Base-by-base conservation (phyloP, 2,113 vertebrate genomes). In the Apaloderma vittatum region DNA sequence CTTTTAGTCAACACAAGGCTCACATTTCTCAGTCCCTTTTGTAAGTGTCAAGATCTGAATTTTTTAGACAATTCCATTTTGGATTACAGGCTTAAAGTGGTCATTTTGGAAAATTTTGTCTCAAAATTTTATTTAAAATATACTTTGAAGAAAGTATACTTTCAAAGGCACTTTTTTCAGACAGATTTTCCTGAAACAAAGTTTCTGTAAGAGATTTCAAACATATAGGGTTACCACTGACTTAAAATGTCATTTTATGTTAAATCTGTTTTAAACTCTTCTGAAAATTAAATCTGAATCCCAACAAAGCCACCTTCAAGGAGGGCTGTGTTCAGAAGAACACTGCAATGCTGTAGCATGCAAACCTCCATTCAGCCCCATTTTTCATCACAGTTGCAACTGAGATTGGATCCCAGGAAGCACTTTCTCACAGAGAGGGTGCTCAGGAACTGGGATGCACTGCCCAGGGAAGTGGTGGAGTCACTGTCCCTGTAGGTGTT, bases 21-120 rank as follows among this genome's bases (percentile, higher is more conserved):
- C n/a, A 46, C 45, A 91, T 78, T 88, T 91, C 88, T 84, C 61
- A 49, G 73, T 52, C 34, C 20, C 37, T 92, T 86, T 88, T 86
- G 21, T 67, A 84, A 86, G 55, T 70, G 61, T 78, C 57, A 87
- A 43, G 76, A 79, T 91, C 82, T 93, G 80, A 81, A 51, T 75
- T 49, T 86, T 89, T 94, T 51, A 84, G 48, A 34, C 78, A 78
- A 88, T 93, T 93, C 30, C 15, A 37, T 84, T 93, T 93, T 86
- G 55, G 43, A 93, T 92, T 86, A 51, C 43, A 74, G 52, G 19
- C 9, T 66, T 92, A 55, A 84, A 89, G 26, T 40, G 90, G 78
- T 66, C 67, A 90, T 74, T 95, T 88, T 91, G 8, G 17, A 91
- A 88, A 93, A 81, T 19, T 72, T 17, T 78, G 13, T 81, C 75